A percentile compares a stretch with the other conserved stretches of the same genome.
phyloP scores from a whole-genome alignment of 2,888 invertebrate genomes.

The Mimas tiliae region DNA sequence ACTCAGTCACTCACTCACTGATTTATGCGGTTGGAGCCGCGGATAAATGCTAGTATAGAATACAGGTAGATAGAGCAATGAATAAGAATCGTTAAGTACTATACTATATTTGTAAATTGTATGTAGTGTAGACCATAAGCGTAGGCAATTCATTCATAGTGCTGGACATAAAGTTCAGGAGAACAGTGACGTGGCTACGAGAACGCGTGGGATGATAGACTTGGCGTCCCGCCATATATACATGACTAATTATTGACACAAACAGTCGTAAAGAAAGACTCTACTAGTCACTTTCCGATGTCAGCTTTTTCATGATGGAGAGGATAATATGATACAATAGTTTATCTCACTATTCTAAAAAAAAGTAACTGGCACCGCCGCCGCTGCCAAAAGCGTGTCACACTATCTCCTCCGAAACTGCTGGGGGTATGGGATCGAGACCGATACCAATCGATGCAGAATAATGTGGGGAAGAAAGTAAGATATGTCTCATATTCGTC shows the following conservation, averaged over 20 bases:
- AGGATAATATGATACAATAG: not conserved
- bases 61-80: too few species aligned
- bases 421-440: too few species aligned
- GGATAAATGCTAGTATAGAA: too few species aligned
- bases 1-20: too few species aligned
- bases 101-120: not conserved
- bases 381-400: too few species aligned
- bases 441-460: too few species aligned
- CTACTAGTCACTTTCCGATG: not conserved
- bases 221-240: conserved; percentile 21
- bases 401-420: too few species aligned
- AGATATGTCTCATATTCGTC: too few species aligned
- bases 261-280: conserved; percentile 6
- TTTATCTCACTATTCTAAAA: too few species aligned
- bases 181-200: not conserved
- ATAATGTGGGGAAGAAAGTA: too few species aligned
- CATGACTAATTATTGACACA: conserved; percentile 20
- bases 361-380: too few species aligned
- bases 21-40: too few species aligned
- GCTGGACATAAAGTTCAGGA: not conserved
- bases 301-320: not conserved
- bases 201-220: conserved; percentile 15
- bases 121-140: not conserved
- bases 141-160: not conserved
- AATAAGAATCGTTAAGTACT: not conserved